Base-by-base conservation (phyloP, 1,140 invertebrate species). In the Drosophila novamexicana region DNA sequence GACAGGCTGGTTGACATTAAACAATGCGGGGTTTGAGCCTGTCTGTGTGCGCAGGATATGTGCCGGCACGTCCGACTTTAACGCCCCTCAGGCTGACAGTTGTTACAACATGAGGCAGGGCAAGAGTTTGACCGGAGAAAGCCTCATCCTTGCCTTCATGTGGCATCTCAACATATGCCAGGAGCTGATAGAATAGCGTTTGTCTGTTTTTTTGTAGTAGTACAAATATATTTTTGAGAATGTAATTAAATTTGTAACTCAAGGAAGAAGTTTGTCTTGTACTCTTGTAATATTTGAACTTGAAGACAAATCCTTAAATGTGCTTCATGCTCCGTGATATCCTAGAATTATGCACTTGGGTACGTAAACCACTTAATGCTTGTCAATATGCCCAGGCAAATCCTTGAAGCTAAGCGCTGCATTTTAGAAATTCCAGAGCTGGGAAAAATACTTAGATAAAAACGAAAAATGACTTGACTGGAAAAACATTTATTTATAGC, bases 401-500 rank as follows among this genome's bases (percentile, higher is more conserved):
- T 59, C 18, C 56, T 34, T 40, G 22, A 10, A 29, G 32, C 32
- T 18, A 40, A 73, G 59, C 22, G 22, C 34, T 59, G 40, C 49
- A 73, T 61, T 73, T 73, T 72, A 7, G 18, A 57, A 72, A 66
- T 57, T 72, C 32, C 39, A 44, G 53, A 57, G 45, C 32, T 54
- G 70, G 34, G 49, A 32, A 68, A 73, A 73, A 68, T 67, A 54
- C 64, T 73, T 67, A 39, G 64, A 53, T 59, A 68, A 68, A 49
- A 68, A 34, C 40, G 56, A 39, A 73, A 29, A 73, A 68, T 68
- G 53, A 54, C 49, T 73, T 59, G 70, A 53, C 47, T 73, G 56
- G 39, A 68, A 68, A 73, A 68, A 68, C 61, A 68, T 73, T 68
- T 73, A 73, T 68, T 56, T 72, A 45, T 39, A 62, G 16, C 12